Percentiles rank a stretch among this genome's conserved stretches.
Evolutionary conservation across 2,797 vertebrate species (phyloP).

Genomic region (Hirundo rustica): DNA sequence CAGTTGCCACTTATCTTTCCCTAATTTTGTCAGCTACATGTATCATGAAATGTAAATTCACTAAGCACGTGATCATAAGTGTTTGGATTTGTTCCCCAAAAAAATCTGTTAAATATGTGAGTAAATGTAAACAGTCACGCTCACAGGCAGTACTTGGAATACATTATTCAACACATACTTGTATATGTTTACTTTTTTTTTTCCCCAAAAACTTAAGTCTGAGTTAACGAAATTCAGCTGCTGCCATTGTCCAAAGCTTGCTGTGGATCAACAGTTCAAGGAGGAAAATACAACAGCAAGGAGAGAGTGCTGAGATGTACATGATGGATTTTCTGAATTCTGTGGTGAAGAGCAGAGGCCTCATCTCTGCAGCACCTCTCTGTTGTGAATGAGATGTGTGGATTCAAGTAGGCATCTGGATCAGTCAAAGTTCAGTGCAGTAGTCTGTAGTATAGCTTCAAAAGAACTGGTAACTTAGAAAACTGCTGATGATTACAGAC

Average conservation of each 20-base stretch:
- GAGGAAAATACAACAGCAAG: not conserved
- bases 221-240: not conserved
- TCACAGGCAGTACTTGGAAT: not conserved
- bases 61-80: not conserved
- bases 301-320: fast-evolving
- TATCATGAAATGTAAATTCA: not conserved
- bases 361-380: not conserved
- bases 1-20: not conserved
- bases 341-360: not conserved
- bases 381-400: not conserved
- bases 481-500: not conserved
- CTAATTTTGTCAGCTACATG: not conserved
- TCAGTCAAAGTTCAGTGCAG: not conserved
- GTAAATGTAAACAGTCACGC: not conserved
- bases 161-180: not conserved
- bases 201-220: not conserved
- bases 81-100: constrained; percentile 2
- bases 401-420: not conserved
- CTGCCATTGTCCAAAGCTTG: not conserved
- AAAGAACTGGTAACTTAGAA: not conserved
- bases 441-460: not conserved
- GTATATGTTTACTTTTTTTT: not conserved
- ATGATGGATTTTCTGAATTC: not conserved
- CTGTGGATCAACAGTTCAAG: not conserved
- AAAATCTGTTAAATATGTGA: not conserved